Evolutionary conservation across 2,888 invertebrate genomes (phyloP).

Genomic region (Chalcis sispes): DNA sequence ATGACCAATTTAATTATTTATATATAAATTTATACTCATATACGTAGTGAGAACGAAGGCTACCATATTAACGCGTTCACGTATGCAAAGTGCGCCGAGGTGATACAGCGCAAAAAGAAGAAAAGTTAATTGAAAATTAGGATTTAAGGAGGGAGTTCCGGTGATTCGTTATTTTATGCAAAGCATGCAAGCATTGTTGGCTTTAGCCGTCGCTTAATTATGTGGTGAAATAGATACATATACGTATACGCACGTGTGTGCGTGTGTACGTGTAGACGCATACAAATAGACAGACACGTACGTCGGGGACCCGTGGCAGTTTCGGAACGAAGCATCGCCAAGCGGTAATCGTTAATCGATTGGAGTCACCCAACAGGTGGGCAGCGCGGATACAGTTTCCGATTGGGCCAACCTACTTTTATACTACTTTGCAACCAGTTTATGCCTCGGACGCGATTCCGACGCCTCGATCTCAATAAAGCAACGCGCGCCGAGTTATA

Average conservation of each 20-base stretch:
- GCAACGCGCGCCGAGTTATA: no score
- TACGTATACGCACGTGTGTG: neutral
- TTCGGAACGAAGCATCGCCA: neutral
- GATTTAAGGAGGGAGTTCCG: conserved; percentile 8
- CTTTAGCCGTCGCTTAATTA: conserved; percentile 30
- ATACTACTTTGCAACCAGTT: conserved; percentile 15
- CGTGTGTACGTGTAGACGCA: no score
- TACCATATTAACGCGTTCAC: no score
- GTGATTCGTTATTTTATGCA: conserved; percentile 7
- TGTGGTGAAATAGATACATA: neutral
- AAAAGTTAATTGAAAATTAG: conserved; percentile 14
- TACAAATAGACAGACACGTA: neutral
- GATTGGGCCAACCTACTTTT: conserved; percentile 39
- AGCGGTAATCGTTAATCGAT: conserved; percentile 47
- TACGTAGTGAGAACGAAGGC: no score
- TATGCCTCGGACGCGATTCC: neutral
- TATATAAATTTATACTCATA: no score
- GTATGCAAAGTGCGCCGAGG: no score
- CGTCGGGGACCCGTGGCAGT: neutral
- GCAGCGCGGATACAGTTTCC: conserved; percentile 25
- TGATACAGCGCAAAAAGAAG: neutral
- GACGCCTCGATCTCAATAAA: no score
- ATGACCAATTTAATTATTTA: neutral
- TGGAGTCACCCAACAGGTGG: conserved; percentile 45
- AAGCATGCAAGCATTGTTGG: conserved; percentile 8